Percentiles rank a stretch among this genome's conserved stretches.
phyloP scores from a whole-genome alignment of 2,797 vertebrate genomes.

The Pangasius sanitwongsei region DNA sequence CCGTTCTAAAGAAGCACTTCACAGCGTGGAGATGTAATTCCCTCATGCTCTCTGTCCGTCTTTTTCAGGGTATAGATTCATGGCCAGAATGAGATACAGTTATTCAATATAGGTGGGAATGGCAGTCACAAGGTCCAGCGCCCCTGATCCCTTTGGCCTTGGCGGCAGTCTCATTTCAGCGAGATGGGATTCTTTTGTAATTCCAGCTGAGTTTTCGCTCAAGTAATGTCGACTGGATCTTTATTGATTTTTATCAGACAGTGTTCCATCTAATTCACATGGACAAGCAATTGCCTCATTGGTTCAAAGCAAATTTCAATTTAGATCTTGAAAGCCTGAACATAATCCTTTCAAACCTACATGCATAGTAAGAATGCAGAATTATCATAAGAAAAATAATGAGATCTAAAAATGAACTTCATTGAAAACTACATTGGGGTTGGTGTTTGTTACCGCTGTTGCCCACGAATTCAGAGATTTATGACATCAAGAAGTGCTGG shows the following conservation, averaged over 20 bases:
- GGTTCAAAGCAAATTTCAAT: slow-evolving; percentile 32
- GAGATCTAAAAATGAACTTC: neutral
- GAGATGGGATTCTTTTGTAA: slow-evolving; percentile 33
- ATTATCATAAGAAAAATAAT: neutral
- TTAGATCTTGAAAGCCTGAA: neutral
- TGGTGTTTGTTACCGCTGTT: neutral
- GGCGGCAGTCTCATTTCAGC: neutral
- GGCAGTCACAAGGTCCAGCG: slow-evolving; percentile 34
- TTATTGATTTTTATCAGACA: slow-evolving; percentile 39
- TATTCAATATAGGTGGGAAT: slow-evolving; percentile 21
- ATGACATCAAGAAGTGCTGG: neutral
- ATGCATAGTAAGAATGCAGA: too few species aligned
- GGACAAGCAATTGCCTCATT: slow-evolving; percentile 12
- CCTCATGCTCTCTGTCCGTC: slow-evolving; percentile 8
- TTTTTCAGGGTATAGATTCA: slow-evolving; percentile 34
- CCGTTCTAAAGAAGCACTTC: slow-evolving; percentile 19
- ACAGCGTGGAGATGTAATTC: slow-evolving; percentile 17
- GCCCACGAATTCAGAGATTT: neutral
- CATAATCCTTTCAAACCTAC: neutral
- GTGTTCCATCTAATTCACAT: slow-evolving; percentile 9
- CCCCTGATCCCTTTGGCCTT: neutral
- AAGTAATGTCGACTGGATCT: slow-evolving; percentile 9
- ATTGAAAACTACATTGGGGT: neutral
- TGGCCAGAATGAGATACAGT: slow-evolving; percentile 25
- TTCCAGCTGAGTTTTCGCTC: slow-evolving; percentile 29